Evolutionary conservation across 1,140 invertebrate species (phyloP), one percentile per base, ranked within the genome.

Genomic region (Heliconius congener): DNA sequence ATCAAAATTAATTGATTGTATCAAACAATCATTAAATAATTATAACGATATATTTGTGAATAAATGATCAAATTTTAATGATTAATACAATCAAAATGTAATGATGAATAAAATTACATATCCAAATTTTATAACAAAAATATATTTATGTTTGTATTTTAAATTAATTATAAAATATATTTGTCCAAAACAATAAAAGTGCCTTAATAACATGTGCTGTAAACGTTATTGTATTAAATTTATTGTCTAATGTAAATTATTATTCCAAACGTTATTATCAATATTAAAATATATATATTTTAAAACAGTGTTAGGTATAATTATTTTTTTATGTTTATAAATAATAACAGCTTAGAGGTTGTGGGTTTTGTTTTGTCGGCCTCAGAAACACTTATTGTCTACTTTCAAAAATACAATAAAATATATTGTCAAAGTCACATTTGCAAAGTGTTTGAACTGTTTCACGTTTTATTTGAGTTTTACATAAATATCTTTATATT

Each of bases 361-460:
- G 57, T 23, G 57, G 19, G 23, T 60, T 60, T 60, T 60, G 23
- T 60, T 60, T 60, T 23, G 8, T 60, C 57, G 1, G 57, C 27
- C 57, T 27, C 57, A 60, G 27, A 60, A 60, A 46, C 42, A 46
- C 42, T 46, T 46, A 46, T 46, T 23, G n/a, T 9, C 57, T 60
- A 60, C 57, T 9, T 79, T 71, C 73, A 74, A 81, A 75, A 75
- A 74, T 74, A 73, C 71, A 77, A 78, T 74, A 74, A 86, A 86
- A 84, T 80, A 90, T 91, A 91, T 91, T 91, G 90, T 91, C 88
- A 81, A 87, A 87, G 88, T 90, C 90, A 91, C 90, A 80, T 80
- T 78, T 82, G 87, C 87, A 79, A 88, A 86, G 83, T 55, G 75
- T 87, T 79, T 74, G 19, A 77, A 70, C 57, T 60, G 57, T 60